Percentiles rank a stretch among this genome's conserved stretches.
Conservation (phyloP, 64 coral and sea anemone genomes). For the Cladopsammia gracilis region DNA sequence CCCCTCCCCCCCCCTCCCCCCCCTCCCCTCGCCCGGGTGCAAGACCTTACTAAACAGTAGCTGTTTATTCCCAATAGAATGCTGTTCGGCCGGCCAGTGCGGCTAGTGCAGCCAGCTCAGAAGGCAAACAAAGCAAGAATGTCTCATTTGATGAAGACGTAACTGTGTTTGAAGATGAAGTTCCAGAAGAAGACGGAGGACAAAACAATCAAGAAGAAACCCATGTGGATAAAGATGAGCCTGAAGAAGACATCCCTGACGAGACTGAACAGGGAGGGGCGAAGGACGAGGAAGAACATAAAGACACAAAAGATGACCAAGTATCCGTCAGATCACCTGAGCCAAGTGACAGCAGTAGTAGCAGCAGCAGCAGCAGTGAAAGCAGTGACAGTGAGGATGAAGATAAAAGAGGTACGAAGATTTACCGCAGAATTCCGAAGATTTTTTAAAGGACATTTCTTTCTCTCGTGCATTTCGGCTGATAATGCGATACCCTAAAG, state of each 20-base stretch:
- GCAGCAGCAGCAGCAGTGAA: slow-evolving; percentile 51
- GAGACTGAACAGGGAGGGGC: not conserved
- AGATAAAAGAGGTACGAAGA: not conserved
- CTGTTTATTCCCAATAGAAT: not conserved
- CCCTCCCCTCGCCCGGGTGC: too few species aligned
- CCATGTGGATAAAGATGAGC: not conserved
- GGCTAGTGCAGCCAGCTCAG: slow-evolving; percentile 44
- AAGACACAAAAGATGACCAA: not conserved
- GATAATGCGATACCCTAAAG: too few species aligned
- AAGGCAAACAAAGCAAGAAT: slow-evolving; percentile 63
- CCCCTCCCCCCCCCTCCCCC: too few species aligned
- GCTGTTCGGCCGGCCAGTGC: not conserved
- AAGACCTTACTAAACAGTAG: not conserved
- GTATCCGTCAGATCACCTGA: slow-evolving; percentile 15
- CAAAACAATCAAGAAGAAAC: not conserved
- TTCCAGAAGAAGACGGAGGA: not conserved
- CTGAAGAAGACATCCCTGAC: not conserved
- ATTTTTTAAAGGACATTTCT: too few species aligned
- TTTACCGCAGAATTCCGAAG: too few species aligned
- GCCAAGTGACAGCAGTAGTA: slow-evolving; percentile 47
- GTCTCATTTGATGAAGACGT: slow-evolving; percentile 78
- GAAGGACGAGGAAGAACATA: slow-evolving; percentile 26
- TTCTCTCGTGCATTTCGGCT: too few species aligned
- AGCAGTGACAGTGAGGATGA: slow-evolving; percentile 51
- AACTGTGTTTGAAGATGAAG: slow-evolving; percentile 41